A percentile compares a stretch with the other conserved stretches of the same genome.
phyloP scores from a whole-genome alignment of 2,797 vertebrate genomes.

The Salmo trutta region DNA sequence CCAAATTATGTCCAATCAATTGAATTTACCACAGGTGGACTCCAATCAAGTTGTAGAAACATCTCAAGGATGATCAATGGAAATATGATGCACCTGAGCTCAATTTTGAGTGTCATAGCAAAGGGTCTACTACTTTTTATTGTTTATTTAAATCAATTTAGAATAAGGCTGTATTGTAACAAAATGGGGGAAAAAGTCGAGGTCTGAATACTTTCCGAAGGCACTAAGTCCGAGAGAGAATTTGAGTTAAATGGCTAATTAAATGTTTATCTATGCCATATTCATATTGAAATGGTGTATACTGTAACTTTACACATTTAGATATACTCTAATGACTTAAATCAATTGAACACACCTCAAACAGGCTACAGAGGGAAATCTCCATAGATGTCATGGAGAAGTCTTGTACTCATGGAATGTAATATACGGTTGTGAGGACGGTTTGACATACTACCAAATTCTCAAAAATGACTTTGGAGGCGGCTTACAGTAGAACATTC shows the following conservation, averaged over 20 bases:
- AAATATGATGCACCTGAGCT: not conserved
- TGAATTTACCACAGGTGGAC: too few relatives aligned
- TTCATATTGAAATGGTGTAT: not conserved
- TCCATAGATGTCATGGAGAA: not conserved
- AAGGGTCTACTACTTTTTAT: not conserved
- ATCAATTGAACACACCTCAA: not conserved
- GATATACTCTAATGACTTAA: not conserved
- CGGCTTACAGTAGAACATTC: too few relatives aligned
- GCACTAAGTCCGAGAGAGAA: too few relatives aligned
- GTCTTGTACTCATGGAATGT: not conserved
- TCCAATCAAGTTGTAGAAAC: not conserved
- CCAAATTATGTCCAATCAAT: too few relatives aligned
- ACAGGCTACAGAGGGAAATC: not conserved
- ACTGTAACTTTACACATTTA: not conserved
- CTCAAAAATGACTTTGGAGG: too few relatives aligned
- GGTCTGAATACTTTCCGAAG: too few relatives aligned
- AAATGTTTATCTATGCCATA: not conserved
- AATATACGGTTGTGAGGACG: not conserved
- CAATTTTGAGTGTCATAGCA: not conserved
- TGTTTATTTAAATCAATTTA: too few relatives aligned
- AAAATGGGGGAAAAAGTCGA: too few relatives aligned
- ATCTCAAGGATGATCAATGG: slow-evolving; percentile 1
- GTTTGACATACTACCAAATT: too few relatives aligned
- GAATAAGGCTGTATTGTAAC: too few relatives aligned
- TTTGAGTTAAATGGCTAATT: not conserved